Base-by-base conservation (phyloP, 2,797 vertebrate genomes). In the Tiaroga cobitis region DNA sequence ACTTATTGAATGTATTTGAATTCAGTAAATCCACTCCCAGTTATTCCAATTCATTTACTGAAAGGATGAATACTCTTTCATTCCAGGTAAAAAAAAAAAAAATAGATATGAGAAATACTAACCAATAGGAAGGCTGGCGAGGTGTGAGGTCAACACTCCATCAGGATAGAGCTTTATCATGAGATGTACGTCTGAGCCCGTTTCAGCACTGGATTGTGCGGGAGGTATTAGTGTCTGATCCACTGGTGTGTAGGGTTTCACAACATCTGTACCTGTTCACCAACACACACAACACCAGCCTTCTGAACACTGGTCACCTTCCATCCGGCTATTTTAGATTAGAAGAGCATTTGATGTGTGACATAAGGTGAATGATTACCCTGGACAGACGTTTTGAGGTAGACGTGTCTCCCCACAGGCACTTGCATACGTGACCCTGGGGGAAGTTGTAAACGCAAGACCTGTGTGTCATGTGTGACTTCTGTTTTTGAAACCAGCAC, bases 161-260 rank as follows among this genome's bases (percentile, higher is more conserved):
- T 92, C 91, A 65, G 96, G 92, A 91, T 99, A 99, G 76, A 99
- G 93, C 94, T 99, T 99, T 91, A 99, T 94, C 96, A 99, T 97
- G 91, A 99, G 95, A 94, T 96, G 96, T 90, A 99, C 90, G 85
- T 93, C 92, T 15, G 92, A 90, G n/a, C 79, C 90, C 54, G 90
- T 85, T 80, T 82, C 86, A 85, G 67, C 61, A 78, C 90, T 81
- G 18, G 92, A 46, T 34, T 92, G 89, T 67, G 92, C 91, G 56
- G 93, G 90, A 68, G 94, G 88, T 29, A 90, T 81, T 85, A 98
- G 94, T 84, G 74, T 94, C 89, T 91, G 91, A 74, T 95, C 94
- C 32, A 99, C 94, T 54, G 97, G 96, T 18, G 98, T 99, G 90
- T 98, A 99, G 0, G 98, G 97, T 92, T 98, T 97, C 92, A 97